Percentiles rank a stretch among this genome's conserved stretches.
Conservation (phyloP, 37 sponge, comb jelly and placozoan species). For the Theonella swinhoei region DNA sequence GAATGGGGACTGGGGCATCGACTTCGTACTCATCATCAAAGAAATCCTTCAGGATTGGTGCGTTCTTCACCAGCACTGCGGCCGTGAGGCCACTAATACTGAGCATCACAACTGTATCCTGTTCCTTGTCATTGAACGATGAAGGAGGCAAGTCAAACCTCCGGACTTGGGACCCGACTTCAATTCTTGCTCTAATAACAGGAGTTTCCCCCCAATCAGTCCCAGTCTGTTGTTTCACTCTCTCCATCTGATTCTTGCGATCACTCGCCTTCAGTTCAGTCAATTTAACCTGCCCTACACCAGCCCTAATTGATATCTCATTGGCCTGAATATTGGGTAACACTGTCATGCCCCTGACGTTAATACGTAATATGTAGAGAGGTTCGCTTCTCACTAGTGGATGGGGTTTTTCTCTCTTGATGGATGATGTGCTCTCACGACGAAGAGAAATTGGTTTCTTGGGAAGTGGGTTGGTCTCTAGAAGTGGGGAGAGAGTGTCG, state of each 20-base stretch:
- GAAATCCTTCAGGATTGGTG: constrained; percentile 47
- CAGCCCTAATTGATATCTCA: constrained; percentile 25
- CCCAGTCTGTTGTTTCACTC: neutral
- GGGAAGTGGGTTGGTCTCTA: neutral
- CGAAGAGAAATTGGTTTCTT: neutral
- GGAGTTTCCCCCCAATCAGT: constrained; percentile 2
- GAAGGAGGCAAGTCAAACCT: neutral
- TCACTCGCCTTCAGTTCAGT: constrained; percentile 2
- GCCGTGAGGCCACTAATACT: constrained; percentile 13
- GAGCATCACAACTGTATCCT: constrained; percentile 33
- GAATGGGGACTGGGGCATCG: constrained; percentile 47
- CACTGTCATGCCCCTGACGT: constrained; percentile 1
- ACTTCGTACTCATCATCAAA: constrained; percentile 60
- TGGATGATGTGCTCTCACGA: neutral
- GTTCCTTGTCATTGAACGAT: neutral
- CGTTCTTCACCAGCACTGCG: constrained; percentile 22
- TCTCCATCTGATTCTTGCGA: neutral
- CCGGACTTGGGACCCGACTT: constrained; percentile 41
- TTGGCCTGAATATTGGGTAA: constrained; percentile 16
- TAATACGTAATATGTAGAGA: neutral
- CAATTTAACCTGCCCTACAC: constrained; percentile 20
- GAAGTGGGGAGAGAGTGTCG: neutral
- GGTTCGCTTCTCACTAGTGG: neutral
- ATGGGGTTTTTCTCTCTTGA: constrained; percentile 12
- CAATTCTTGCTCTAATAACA: constrained; percentile 44